Base-by-base conservation (phyloP, 2,113 vertebrate species). In the Cheilinus undulatus region DNA sequence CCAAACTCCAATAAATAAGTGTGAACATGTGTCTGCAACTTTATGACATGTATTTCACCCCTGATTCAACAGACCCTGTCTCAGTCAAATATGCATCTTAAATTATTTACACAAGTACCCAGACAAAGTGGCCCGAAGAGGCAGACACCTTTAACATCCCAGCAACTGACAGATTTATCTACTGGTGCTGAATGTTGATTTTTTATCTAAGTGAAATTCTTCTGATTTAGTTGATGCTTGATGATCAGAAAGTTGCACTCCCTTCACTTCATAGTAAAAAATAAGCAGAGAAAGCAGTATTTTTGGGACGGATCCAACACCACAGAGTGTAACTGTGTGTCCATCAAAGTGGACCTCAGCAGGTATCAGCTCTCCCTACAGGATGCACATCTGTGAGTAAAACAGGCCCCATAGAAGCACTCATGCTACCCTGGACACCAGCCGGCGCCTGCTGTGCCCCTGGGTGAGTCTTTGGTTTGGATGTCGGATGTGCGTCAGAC, bases 401-500 rank as follows among this genome's bases (percentile, higher is more conserved):
- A 13, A 65, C 40, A 61, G 65, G 28, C 34, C 45, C 48, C 38
- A 28, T n/a, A 60, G 42, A 40, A 48, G 30, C 45, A 27, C 62
- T 27, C 57, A 65, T 69, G 56, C 49, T 61, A 75, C 70, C n/a
- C 65, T 76, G 68, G 26, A 73, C 71, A 50, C 64, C 30, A 62
- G 59, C 78, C 46, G n/a, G 58, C 8, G 19, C 42, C 60, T 50
- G 56, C 67, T 71, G 59, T 57, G 49, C 22, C 60, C 27, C 45
- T 34, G 36, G 63, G 40, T 28, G 54, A 61, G 22, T 62, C 71
- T 75, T 60, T 24, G 40, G 60, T 67, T 69, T 1, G 28, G 73
- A 75, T 66, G 40, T 77, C 76, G 86, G 60, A 82, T 81, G 71
- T 72, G 40, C 69, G 77, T 76, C 49, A 78, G 68, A 69, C 73